phyloP scores from a whole-genome alignment of 2,113 vertebrate species.

The Halichoeres trimaculatus region DNA sequence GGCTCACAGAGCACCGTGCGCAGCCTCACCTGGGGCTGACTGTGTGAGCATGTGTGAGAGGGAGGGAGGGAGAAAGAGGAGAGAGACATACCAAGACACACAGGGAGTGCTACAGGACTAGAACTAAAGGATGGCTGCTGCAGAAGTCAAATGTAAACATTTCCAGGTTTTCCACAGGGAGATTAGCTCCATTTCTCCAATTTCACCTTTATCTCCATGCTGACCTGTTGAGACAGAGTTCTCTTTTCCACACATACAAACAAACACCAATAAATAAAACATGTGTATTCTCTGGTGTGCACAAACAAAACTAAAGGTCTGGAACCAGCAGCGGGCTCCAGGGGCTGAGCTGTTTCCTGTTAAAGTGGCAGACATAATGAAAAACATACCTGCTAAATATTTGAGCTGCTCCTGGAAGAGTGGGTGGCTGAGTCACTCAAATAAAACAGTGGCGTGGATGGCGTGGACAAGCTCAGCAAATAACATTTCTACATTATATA shows the following conservation, averaged over 20 bases:
- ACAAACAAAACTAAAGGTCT: constrained; percentile 11
- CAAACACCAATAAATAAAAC: constrained; percentile 15
- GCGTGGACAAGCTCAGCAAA: no score
- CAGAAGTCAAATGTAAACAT: constrained; percentile 45
- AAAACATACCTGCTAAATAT: no score
- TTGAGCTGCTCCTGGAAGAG: not conserved
- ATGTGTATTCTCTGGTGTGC: not conserved
- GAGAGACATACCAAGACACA: no score
- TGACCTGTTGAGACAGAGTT: not conserved
- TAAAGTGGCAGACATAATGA: not conserved
- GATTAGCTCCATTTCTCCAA: constrained; percentile 28
- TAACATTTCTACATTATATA: no score
- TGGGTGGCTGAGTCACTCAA: no score
- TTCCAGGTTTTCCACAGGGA: constrained; percentile 2
- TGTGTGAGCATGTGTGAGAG: constrained; percentile 4
- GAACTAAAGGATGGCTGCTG: not conserved
- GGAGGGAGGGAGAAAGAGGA: no score
- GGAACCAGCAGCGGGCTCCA: not conserved
- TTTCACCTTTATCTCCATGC: constrained; percentile 33
- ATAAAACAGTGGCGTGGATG: no score
- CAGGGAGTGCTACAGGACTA: no score
- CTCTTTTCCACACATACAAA: constrained; percentile 11
- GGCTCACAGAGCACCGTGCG: constrained; percentile 45
- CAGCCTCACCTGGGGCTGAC: constrained; percentile 27
- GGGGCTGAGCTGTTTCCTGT: not conserved